These are phyloP conservation scores for Drosophila diplacantha DNA, from an alignment of 2,888 invertebrate species.

Conservation along the genomic window DNA sequence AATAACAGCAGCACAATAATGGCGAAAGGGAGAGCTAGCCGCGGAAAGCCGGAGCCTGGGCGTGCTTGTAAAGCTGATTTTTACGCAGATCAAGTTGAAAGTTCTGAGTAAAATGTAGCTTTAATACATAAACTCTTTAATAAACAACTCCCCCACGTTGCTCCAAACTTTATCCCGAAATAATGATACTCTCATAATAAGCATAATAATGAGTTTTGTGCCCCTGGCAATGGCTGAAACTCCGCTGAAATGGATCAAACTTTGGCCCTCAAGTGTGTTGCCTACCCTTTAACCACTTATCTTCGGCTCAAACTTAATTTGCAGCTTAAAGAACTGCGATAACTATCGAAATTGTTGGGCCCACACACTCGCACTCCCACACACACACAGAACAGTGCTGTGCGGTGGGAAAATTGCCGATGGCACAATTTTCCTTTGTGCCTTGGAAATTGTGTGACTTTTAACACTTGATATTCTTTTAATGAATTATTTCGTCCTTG, in stretches of 20 bases:
- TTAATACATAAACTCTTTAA: too few species aligned
- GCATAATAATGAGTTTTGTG: constrained; percentile 14
- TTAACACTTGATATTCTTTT: constrained; percentile 72
- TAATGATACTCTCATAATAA: background rate
- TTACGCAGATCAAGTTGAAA: too few species aligned
- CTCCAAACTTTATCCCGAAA: background rate
- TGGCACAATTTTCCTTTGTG: constrained; percentile 57
- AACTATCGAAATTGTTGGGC: constrained; percentile 22
- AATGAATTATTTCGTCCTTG: constrained; percentile 63
- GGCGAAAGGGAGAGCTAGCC: background rate
- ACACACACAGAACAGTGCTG: background rate
- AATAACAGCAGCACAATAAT: constrained; percentile 8
- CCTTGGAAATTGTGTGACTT: constrained; percentile 70
- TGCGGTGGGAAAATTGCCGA: constrained; percentile 40
- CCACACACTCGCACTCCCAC: constrained; percentile 1
- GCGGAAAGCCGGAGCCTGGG: background rate
- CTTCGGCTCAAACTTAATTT: constrained; percentile 14
- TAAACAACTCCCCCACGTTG: too few species aligned
- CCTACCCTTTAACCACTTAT: constrained; percentile 4
- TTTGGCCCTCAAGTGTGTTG: constrained; percentile 7
- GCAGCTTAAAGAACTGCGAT: constrained; percentile 15
- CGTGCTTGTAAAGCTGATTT: too few species aligned
- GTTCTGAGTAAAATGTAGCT: too few species aligned
- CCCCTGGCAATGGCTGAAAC: background rate
- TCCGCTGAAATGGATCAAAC: background rate